phyloP scores from a whole-genome alignment of 2,797 vertebrate genomes.

The Yasuhikotakia modesta region DNA sequence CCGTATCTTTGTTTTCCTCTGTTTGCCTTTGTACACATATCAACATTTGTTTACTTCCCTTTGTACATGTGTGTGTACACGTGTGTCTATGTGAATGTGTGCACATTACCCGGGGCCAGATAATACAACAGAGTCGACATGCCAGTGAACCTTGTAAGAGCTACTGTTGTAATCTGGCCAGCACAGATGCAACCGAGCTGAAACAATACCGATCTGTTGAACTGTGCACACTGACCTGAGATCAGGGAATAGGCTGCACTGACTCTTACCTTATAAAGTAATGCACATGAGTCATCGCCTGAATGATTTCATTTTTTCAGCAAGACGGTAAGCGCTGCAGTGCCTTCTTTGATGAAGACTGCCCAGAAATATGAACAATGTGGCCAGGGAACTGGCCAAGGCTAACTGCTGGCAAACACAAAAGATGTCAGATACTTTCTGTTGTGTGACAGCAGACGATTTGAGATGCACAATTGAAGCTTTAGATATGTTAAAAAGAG shows the following conservation, averaged over 20 bases:
- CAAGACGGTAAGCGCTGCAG: conserved; percentile 23
- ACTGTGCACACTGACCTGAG: conserved; percentile 35
- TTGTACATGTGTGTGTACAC: conserved; percentile 17
- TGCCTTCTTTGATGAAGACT: conserved; percentile 11
- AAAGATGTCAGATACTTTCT: conserved; percentile 27
- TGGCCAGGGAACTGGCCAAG: not conserved
- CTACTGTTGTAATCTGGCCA: conserved; percentile 37
- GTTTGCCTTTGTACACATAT: conserved; percentile 46
- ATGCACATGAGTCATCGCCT: conserved; percentile 18
- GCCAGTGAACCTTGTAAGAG: conserved; percentile 52
- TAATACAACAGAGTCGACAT: conserved; percentile 42
- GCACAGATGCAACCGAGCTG: conserved; percentile 46
- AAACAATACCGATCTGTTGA: conserved; percentile 40
- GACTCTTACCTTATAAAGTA: conserved; percentile 30
- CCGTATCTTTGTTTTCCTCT: conserved; percentile 33
- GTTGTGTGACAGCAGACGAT: not conserved
- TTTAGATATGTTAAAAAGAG: conserved; percentile 2
- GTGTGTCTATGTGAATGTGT: conserved; percentile 11
- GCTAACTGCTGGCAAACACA: conserved; percentile 4
- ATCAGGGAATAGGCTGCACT: conserved; percentile 32
- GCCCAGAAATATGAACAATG: not conserved
- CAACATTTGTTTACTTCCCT: conserved; percentile 36
- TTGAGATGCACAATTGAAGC: not conserved
- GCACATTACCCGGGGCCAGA: conserved; percentile 32
- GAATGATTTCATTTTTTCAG: conserved; percentile 35